Percentiles rank a stretch among this genome's conserved stretches.
phyloP scores from a whole-genome alignment of 2,113 vertebrate genomes.

The Crotalus horridus region DNA sequence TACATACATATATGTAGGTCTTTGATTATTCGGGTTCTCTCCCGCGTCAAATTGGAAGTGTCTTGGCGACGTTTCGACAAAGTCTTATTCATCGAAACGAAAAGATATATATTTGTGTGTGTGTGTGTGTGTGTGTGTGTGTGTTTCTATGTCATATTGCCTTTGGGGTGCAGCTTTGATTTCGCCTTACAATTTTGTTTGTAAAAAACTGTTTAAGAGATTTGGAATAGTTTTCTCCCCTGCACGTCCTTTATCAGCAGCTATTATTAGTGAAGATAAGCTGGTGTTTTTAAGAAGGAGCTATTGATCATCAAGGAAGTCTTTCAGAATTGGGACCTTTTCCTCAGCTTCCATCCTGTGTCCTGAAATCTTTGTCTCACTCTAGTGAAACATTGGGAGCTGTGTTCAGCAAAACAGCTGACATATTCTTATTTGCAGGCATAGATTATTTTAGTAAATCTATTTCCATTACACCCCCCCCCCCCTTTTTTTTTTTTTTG shows the following conservation, averaged over 20 bases:
- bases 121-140: no score
- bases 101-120: no score
- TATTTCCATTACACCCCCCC: not conserved
- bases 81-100: no score
- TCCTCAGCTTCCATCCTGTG: not conserved
- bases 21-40: no score
- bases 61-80: no score
- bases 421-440: not conserved
- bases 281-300: not conserved
- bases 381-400: not conserved
- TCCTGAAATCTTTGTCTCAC: not conserved
- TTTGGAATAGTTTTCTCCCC: not conserved
- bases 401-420: not conserved
- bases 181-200: not conserved
- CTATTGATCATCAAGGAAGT: not conserved
- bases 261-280: not conserved
- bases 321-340: not conserved
- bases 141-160: not conserved
- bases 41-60: no score
- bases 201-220: not conserved
- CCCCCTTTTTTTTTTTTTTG: not conserved
- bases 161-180: not conserved
- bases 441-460: not conserved
- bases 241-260: not conserved
- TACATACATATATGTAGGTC: no score